These are phyloP conservation scores for Nysson spinosus DNA, from an alignment of 2,888 invertebrate genomes.

Conservation along the genomic window DNA sequence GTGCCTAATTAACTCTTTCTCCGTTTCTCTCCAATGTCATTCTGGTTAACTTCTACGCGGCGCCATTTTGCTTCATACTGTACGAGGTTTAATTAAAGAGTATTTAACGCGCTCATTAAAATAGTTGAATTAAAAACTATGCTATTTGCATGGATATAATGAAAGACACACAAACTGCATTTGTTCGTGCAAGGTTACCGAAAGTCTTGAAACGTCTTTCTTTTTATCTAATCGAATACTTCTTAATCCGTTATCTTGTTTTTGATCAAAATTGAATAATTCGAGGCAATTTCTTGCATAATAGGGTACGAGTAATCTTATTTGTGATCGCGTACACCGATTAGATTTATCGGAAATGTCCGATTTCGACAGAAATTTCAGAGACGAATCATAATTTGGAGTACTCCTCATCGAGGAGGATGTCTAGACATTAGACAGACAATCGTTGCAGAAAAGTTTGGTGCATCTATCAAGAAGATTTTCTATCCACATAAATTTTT, in stretches of 20 bases:
- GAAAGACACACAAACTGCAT: no score
- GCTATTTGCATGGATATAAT: no score
- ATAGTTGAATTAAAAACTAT: no score
- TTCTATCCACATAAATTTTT: slow-evolving; percentile 29
- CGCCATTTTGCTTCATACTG: no score
- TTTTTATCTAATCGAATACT: slow-evolving; percentile 3
- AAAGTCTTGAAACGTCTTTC: neutral
- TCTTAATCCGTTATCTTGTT: slow-evolving; percentile 16
- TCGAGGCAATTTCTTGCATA: neutral
- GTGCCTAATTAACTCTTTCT: no score
- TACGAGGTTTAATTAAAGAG: no score
- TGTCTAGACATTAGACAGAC: slow-evolving; percentile 16
- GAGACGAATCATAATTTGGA: no score
- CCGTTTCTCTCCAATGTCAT: no score
- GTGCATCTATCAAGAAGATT: slow-evolving; percentile 22
- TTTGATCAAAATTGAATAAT: neutral
- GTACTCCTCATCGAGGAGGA: neutral
- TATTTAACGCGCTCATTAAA: no score
- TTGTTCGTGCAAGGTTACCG: no score
- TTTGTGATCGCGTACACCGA: neutral
- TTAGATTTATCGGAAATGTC: neutral
- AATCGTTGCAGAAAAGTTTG: slow-evolving; percentile 16
- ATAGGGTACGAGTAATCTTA: neutral
- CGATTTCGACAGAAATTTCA: neutral
- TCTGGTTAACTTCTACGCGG: no score